Evolutionary conservation across 2,797 vertebrate species (phyloP).

Genomic region (Enteromius radiatus): DNA sequence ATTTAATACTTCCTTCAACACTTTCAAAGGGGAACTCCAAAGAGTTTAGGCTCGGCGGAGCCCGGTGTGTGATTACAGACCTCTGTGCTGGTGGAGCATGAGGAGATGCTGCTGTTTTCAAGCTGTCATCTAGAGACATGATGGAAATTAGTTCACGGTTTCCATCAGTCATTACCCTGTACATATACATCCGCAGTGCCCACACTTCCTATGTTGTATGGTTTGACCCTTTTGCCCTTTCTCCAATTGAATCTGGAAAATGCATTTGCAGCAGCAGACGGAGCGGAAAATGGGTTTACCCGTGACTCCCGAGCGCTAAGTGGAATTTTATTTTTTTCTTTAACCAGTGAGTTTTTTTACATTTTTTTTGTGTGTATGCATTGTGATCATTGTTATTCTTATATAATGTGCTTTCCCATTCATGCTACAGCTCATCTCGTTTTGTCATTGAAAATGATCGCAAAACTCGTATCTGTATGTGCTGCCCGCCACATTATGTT

Average conservation of each 20-base stretch:
- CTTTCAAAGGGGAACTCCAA: slow-evolving; percentile 57
- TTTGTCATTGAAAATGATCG: slow-evolving; percentile 39
- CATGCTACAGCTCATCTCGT: neutral
- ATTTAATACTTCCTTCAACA: slow-evolving; percentile 55
- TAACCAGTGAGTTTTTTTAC: neutral
- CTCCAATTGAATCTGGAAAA: slow-evolving; percentile 67
- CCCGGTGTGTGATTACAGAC: slow-evolving; percentile 56
- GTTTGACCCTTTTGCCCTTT: slow-evolving; percentile 49
- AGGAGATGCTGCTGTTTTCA: slow-evolving; percentile 37
- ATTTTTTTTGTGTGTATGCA: slow-evolving; percentile 7
- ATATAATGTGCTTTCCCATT: slow-evolving; percentile 21
- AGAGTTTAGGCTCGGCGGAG: slow-evolving; percentile 56
- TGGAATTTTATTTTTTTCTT: slow-evolving; percentile 57
- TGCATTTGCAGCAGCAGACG: slow-evolving; percentile 67
- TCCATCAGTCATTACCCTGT: slow-evolving; percentile 62
- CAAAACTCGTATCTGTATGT: slow-evolving; percentile 58
- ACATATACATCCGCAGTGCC: slow-evolving; percentile 53
- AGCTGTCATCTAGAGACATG: slow-evolving; percentile 65
- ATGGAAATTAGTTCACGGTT: slow-evolving; percentile 56
- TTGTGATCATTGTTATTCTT: slow-evolving; percentile 55
- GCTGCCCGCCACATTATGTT: slow-evolving; percentile 37
- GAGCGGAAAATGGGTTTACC: slow-evolving; percentile 72
- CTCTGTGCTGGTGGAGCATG: slow-evolving; percentile 39
- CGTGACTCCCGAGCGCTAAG: slow-evolving; percentile 61
- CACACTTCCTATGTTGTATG: slow-evolving; percentile 30